phyloP scores from a whole-genome alignment of 2,113 vertebrate species.

The Pelecanoides urinatrix region DNA sequence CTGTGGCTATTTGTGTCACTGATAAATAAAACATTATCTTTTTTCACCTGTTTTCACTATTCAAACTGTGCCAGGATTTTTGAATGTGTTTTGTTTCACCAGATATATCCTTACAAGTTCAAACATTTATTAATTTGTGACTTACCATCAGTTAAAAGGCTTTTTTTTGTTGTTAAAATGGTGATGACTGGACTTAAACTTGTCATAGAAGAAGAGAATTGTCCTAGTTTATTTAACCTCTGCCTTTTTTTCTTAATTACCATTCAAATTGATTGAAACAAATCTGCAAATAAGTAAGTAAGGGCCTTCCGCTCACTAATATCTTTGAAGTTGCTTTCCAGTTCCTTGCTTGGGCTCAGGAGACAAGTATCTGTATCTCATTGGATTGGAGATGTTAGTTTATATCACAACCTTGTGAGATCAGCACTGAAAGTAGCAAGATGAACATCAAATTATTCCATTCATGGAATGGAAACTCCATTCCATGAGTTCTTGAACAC shows the following conservation, averaged over 20 bases:
- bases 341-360: background rate
- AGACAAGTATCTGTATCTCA: background rate
- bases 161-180: background rate
- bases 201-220: background rate
- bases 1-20: background rate
- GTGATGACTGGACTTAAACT: background rate
- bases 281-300: background rate
- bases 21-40: background rate
- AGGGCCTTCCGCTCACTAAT: background rate
- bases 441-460: slow-evolving; percentile 19
- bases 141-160: background rate
- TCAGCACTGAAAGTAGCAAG: background rate
- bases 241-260: background rate
- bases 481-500: background rate
- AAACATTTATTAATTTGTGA: background rate
- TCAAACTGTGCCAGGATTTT: background rate
- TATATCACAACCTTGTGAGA: background rate
- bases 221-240: background rate
- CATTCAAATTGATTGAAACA: background rate
- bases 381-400: background rate
- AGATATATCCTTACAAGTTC: background rate
- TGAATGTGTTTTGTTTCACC: background rate
- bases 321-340: slow-evolving; percentile 30
- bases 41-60: background rate
- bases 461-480: background rate